phyloP scores from a whole-genome alignment of 2,888 invertebrate species.

The Dasysyrphus tricinctus region DNA sequence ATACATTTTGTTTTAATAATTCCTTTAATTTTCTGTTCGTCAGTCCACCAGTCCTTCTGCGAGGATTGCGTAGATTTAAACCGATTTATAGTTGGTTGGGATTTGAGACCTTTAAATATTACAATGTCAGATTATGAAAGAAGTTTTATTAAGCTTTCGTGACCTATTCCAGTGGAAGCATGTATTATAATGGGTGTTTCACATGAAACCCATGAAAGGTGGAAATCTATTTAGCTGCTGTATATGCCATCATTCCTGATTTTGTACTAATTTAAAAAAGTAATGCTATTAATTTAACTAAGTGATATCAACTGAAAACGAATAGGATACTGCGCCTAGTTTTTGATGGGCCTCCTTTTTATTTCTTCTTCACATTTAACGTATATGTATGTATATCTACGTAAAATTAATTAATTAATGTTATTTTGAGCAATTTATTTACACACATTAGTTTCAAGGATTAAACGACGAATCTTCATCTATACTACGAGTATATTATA shows the following conservation, averaged over 20 bases:
- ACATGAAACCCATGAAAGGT: slow-evolving; percentile 59
- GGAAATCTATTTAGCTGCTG: slow-evolving; percentile 52
- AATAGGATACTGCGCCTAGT: slow-evolving; percentile 44
- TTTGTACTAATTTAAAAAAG: slow-evolving; percentile 45
- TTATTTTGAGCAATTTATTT: slow-evolving; percentile 14
- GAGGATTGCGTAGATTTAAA: slow-evolving; percentile 16
- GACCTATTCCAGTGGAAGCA: slow-evolving; percentile 35
- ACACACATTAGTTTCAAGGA: background rate
- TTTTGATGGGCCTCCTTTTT: slow-evolving; percentile 24
- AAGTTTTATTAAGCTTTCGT: slow-evolving; percentile 55
- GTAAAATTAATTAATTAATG: slow-evolving; percentile 34
- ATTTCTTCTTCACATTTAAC: slow-evolving; percentile 11
- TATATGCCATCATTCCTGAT: slow-evolving; percentile 55
- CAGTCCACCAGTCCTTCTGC: background rate
- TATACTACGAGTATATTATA: no score
- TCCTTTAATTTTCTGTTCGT: background rate
- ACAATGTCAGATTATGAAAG: slow-evolving; percentile 40
- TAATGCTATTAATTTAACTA: slow-evolving; percentile 63
- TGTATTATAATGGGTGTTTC: slow-evolving; percentile 36
- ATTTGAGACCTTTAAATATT: slow-evolving; percentile 20
- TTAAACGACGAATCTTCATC: background rate
- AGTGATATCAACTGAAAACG: slow-evolving; percentile 51
- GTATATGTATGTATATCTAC: background rate
- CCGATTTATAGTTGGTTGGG: slow-evolving; percentile 33
- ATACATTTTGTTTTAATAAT: background rate